These are phyloP conservation scores for Felis chaus DNA, from an alignment of 2,113 vertebrate genomes.

Conservation along the genomic window DNA sequence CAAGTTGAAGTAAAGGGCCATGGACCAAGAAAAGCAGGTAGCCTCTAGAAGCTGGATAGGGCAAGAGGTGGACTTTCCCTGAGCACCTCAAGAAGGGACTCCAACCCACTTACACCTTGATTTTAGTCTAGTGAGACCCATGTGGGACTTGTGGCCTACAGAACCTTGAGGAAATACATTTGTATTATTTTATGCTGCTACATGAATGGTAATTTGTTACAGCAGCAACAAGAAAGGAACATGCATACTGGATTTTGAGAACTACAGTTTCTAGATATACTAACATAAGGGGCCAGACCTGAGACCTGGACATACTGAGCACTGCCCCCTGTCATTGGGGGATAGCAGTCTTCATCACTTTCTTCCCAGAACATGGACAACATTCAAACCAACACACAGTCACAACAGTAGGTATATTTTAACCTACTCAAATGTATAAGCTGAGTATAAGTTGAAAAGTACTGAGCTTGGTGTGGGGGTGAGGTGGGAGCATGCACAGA, in stretches of 20 bases:
- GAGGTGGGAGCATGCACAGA: not conserved
- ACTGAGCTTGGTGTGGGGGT: not conserved
- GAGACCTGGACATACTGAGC: not conserved
- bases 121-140: not conserved
- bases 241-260: not conserved
- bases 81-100: too few species aligned
- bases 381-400: too few species aligned
- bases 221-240: not conserved
- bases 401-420: too few species aligned
- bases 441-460: not conserved
- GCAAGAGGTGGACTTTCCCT: not conserved
- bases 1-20: not conserved
- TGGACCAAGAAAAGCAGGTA: accelerated
- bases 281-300: not conserved
- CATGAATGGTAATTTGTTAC: not conserved
- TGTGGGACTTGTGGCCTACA: not conserved
- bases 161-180: not conserved
- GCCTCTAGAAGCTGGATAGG: not conserved
- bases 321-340: not conserved
- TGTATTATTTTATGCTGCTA: not conserved
- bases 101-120: not conserved
- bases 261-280: not conserved
- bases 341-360: not conserved
- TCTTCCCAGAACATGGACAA: not conserved
- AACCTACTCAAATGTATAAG: not conserved